phyloP scores from a whole-genome alignment of 2,888 invertebrate species.

The Disparrhopalites patrizii region DNA sequence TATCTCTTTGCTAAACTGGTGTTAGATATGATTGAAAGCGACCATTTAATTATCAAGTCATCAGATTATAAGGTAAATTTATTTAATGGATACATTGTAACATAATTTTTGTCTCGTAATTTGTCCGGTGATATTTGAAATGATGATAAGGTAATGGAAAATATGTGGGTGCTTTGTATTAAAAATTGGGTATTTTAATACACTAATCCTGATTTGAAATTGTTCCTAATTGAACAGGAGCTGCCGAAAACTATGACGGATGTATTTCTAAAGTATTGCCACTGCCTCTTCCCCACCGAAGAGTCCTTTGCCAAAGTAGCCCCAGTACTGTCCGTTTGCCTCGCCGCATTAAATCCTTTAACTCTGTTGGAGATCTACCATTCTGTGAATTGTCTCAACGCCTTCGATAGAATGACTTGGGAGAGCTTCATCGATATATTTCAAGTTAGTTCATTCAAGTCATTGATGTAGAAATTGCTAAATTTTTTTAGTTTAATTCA shows the following conservation, averaged over 20 bases:
- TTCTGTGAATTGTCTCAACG: slow-evolving; percentile 80
- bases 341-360: slow-evolving; percentile 86
- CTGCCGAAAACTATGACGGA: slow-evolving; percentile 82
- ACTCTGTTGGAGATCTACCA: slow-evolving; percentile 88
- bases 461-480: neutral
- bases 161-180: too few relatives aligned
- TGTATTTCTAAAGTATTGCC: slow-evolving; percentile 86
- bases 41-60: slow-evolving; percentile 88
- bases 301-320: slow-evolving; percentile 86
- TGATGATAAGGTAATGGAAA: too few relatives aligned
- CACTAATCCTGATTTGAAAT: neutral
- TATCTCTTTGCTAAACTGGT: slow-evolving; percentile 88
- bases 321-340: slow-evolving; percentile 81
- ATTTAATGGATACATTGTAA: too few relatives aligned
- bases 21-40: slow-evolving; percentile 84
- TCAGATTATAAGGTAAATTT: slow-evolving; percentile 74
- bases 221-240: too few relatives aligned
- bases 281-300: slow-evolving; percentile 81
- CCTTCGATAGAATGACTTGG: slow-evolving; percentile 77
- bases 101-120: too few relatives aligned
- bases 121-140: too few relatives aligned
- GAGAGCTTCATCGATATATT: slow-evolving; percentile 86
- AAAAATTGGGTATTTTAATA: too few relatives aligned
- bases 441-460: slow-evolving; percentile 56
- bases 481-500: too few relatives aligned